Percentiles rank a stretch among this genome's conserved stretches.
phyloP scores from a whole-genome alignment of 1,140 invertebrate genomes.

The Hycleus phaleratus region DNA sequence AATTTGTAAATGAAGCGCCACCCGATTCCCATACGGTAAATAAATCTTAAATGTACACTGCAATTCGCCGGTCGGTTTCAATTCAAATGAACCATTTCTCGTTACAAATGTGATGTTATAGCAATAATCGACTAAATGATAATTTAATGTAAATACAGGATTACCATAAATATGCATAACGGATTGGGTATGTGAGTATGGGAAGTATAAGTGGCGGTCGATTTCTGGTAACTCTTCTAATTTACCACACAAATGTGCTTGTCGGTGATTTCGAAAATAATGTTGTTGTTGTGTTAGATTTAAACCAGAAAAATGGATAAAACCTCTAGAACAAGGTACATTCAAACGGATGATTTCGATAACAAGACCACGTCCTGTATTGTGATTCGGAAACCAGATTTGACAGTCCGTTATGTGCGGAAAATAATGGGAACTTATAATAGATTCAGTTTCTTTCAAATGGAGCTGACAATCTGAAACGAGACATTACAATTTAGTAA shows the following conservation, averaged over 20 bases:
- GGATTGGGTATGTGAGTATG: slow-evolving; percentile 40
- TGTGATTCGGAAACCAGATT: slow-evolving; percentile 40
- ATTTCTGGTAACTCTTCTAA: slow-evolving; percentile 50
- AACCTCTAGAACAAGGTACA: slow-evolving; percentile 52
- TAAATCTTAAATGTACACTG: slow-evolving; percentile 56
- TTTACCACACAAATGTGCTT: slow-evolving; percentile 49
- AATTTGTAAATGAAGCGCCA: slow-evolving; percentile 49
- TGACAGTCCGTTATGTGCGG: slow-evolving; percentile 36
- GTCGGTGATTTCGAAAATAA: slow-evolving; percentile 24
- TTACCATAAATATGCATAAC: slow-evolving; percentile 47
- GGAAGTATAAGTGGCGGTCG: slow-evolving; percentile 50
- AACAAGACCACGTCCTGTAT: slow-evolving; percentile 44
- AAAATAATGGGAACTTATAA: slow-evolving; percentile 33
- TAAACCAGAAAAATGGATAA: slow-evolving; percentile 44
- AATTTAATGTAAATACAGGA: slow-evolving; percentile 52
- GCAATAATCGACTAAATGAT: slow-evolving; percentile 55
- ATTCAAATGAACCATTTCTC: slow-evolving; percentile 52
- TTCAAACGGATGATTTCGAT: slow-evolving; percentile 53
- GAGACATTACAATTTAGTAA: slow-evolving; percentile 1
- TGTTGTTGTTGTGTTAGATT: slow-evolving; percentile 26
- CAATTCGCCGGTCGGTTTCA: slow-evolving; percentile 46
- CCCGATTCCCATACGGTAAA: slow-evolving; percentile 54
- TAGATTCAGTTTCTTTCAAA: slow-evolving; percentile 29
- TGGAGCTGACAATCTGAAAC: slow-evolving; percentile 40
- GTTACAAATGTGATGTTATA: slow-evolving; percentile 53